Base-by-base conservation (phyloP, 2,888 invertebrate genomes). In the Busseola fusca region DNA sequence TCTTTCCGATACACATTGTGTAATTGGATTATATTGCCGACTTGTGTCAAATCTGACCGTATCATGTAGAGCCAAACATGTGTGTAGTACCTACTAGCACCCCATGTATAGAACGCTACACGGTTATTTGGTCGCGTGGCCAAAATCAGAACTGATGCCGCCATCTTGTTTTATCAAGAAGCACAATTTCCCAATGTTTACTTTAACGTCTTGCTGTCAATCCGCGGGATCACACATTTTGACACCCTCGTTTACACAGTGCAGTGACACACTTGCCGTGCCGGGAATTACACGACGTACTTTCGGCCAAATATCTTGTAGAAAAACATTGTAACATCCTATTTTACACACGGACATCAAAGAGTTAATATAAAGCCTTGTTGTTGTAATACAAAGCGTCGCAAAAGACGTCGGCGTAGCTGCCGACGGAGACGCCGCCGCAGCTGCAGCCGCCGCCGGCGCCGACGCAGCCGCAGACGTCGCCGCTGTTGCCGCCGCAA, bases 361-460 rank as follows among this genome's bases (percentile, higher is more conserved):
- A 21, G 1, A 25, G 21, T n/a, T 48, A 40, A 54, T 30, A 6
- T 30, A 14, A 34, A 25, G 12, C 4, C 1, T 64, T 69, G 16
- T 70, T 4, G 18, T n/a, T 14, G 0, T n/a, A 40, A n/a, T n/a
- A n/a, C n/a, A n/a, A n/a, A 75, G n/a, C 73, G 84, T 0, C 69
- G 87, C 5, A 59, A 0, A 72, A 71, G 77, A 6, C 78, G 87
- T 12, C 64, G 87, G 0, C 72, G 87, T 9, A 70, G 90, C 21
- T 69, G 87, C 3, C 64, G 89, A 1, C 77, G 88, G 0, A 71
- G 82, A 6, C 76, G 87, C 1, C 76, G 88, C 6, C 74, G 89
- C 7, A 80, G 90, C 21, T 78, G 90, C 25, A 73, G 88, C 12
- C 81, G 89, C 14, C 80, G 88, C 27, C 69, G 87, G 1, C 81